These are phyloP conservation scores for Timema podura DNA, from an alignment of 2,888 invertebrate species.

Conservation along the genomic window DNA sequence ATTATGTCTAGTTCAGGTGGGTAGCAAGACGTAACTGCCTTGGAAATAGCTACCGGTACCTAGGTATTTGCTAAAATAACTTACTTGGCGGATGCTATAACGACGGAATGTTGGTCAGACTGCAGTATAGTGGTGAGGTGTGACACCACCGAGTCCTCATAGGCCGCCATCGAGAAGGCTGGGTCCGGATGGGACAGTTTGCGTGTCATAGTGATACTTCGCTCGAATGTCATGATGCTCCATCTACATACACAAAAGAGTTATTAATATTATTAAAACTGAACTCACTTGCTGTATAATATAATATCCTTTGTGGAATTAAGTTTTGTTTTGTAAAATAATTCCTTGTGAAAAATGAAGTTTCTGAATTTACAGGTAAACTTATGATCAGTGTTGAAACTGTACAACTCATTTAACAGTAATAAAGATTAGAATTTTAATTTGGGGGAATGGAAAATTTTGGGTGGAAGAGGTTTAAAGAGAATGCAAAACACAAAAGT, in stretches of 20 bases:
- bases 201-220: constrained; percentile 59
- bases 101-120: constrained; percentile 68
- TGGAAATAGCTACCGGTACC: too few species aligned
- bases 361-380: too few species aligned
- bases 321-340: not conserved
- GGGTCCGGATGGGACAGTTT: constrained; percentile 51
- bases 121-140: constrained; percentile 84
- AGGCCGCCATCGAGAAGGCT: constrained; percentile 57
- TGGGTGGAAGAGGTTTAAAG: too few species aligned
- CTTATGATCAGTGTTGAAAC: too few species aligned
- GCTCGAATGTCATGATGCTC: constrained; percentile 93
- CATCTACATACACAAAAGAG: constrained; percentile 53
- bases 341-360: not conserved
- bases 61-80: constrained; percentile 32
- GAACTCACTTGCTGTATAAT: too few species aligned
- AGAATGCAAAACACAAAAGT: too few species aligned
- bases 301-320: not conserved
- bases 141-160: constrained; percentile 70
- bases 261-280: too few species aligned
- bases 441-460: too few species aligned
- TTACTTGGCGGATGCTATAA: constrained; percentile 69
- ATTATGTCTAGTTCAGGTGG: too few species aligned
- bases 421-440: too few species aligned
- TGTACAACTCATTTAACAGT: too few species aligned
- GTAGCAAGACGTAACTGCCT: too few species aligned